A percentile compares a stretch with the other conserved stretches of the same genome.
phyloP scores from a whole-genome alignment of 2,113 vertebrate genomes.

The Uria lomvia region DNA sequence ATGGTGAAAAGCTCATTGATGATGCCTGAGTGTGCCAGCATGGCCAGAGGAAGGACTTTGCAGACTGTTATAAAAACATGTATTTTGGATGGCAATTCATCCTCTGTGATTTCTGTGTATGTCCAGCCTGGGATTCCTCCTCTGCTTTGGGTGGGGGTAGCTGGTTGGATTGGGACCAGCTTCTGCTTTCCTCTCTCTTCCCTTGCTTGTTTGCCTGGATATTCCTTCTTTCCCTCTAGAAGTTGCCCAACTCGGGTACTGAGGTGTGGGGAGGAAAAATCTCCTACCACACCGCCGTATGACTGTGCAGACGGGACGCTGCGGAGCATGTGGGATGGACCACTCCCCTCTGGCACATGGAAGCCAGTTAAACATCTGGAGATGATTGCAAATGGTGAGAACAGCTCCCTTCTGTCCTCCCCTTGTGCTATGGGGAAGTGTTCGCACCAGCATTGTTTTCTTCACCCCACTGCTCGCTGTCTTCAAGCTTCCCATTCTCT shows the following conservation, averaged over 20 bases:
- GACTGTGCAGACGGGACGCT: not conserved
- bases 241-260: not conserved
- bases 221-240: not conserved
- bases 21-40: constrained; percentile 57
- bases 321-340: not conserved
- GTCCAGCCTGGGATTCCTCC: constrained; percentile 3
- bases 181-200: not conserved
- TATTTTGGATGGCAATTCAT: constrained; percentile 5
- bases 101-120: not conserved
- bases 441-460: not conserved
- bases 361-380: not conserved
- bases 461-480: not conserved
- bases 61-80: not conserved
- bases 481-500: not conserved
- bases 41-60: not conserved
- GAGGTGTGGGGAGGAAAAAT: not conserved
- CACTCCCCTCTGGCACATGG: fast-evolving
- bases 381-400: not conserved
- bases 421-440: not conserved
- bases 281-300: fast-evolving
- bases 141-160: not conserved
- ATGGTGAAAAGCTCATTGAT: constrained; percentile 88
- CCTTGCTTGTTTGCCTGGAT: constrained; percentile 8
- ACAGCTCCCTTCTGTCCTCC: not conserved
- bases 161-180: not conserved